Evolutionary conservation across 2,113 vertebrate genomes (phyloP), one percentile per base, ranked within the genome.

Genomic region (Anhinga anhinga): DNA sequence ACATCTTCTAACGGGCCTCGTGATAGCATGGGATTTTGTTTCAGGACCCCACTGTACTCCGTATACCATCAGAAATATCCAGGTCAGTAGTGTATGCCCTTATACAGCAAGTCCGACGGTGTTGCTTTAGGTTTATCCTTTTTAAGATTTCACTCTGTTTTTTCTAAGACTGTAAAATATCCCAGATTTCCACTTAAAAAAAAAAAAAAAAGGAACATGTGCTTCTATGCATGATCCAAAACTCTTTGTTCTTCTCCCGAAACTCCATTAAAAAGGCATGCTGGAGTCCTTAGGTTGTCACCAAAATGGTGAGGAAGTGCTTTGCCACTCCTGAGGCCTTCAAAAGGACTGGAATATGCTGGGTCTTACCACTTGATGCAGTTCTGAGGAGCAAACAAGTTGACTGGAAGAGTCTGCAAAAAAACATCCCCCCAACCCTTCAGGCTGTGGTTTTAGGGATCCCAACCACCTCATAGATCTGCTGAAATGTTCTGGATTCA

Each of bases 401-500:
- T 79, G 81, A 93, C 69, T 94, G 81, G 47, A 94, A 82, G 53
- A 82, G 40, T 32, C 77, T 93, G 65, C 5, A 53, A 74, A 86
- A 86, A 73, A 52, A 3, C 16, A 76, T n/a, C 34, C 36, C 86
- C 44, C 21, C 36, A 79, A 17, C 21, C 78, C 91, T 85, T 85
- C 74, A 69, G 89, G 70, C 89, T 88, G 40, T 59, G 34, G 89
- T 93, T 95, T 96, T 55, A 91, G 81, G 84, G 84, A 93, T 91
- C 82, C 71, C 70, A 95, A 26, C 65, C 47, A 89, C 82, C 81
- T 86, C 90, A 90, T 34, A 95, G 78, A 94, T 93, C 66, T 66
- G 90, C 88, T 91, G 93, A 91, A 93, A 96, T 58, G 71, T 34
- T 82, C 82, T 85, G 78, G 87, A 87, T 72, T 82, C 82, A 90